Evolutionary conservation across 2,113 vertebrate genomes (phyloP).

Genomic region (Alces alces): DNA sequence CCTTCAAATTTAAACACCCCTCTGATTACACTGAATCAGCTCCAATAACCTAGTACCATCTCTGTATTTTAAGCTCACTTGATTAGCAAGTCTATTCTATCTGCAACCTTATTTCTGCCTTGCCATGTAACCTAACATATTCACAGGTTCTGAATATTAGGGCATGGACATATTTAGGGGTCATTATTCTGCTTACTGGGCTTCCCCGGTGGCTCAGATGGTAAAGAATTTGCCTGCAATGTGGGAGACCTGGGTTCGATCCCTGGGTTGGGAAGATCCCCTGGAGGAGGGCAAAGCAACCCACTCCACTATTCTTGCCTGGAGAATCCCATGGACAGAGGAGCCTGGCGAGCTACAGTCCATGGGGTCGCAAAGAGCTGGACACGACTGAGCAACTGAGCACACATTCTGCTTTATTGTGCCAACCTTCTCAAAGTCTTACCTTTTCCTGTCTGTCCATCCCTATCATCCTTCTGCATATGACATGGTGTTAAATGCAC

Average conservation of each 20-base stretch:
- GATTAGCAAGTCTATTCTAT: neutral
- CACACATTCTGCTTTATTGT: neutral
- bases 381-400: neutral
- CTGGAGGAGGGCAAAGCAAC: neutral
- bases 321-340: neutral
- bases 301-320: neutral
- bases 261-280: neutral
- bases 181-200: neutral
- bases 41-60: neutral
- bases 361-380: rapidly evolving
- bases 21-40: neutral
- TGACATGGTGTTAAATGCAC: neutral
- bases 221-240: neutral
- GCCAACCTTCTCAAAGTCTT: neutral
- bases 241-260: neutral
- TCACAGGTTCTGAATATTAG: neutral
- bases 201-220: neutral
- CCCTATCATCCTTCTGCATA: neutral
- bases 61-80: neutral
- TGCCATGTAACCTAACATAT: neutral
- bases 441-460: neutral
- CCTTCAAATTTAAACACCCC: neutral
- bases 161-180: neutral
- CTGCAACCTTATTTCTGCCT: neutral
- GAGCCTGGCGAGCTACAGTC: neutral